Evolutionary conservation across 2,888 invertebrate species (phyloP).

Genomic region (Tenthredo distinguenda): DNA sequence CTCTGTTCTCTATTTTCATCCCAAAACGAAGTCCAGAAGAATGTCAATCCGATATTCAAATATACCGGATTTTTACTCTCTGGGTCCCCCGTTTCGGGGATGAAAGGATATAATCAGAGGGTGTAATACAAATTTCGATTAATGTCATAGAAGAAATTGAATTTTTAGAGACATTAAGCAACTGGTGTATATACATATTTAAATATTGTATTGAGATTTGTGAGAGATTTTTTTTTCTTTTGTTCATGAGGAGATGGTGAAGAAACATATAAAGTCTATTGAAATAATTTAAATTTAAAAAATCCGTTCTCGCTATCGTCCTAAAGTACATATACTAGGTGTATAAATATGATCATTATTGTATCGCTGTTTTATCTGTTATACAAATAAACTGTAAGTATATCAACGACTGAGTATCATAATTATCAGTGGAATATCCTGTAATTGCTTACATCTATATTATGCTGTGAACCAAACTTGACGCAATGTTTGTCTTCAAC

Average conservation of each 20-base stretch:
- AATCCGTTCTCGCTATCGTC: not conserved
- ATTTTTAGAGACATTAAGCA: not conserved
- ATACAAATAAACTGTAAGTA: constrained; percentile 50
- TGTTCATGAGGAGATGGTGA: not conserved
- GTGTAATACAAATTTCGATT: not conserved
- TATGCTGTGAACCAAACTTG: not conserved
- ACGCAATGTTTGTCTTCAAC: not conserved
- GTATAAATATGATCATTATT: constrained; percentile 39
- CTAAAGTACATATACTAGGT: constrained; percentile 18
- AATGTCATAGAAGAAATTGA: not conserved
- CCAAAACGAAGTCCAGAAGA: not conserved
- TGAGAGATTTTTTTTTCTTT: not conserved
- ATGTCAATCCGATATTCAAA: not conserved
- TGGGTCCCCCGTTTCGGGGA: no score
- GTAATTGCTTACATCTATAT: no score
- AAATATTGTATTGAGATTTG: not conserved
- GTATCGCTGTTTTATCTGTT: constrained; percentile 51
- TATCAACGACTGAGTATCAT: not conserved
- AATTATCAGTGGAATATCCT: not conserved
- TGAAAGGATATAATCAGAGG: not conserved
- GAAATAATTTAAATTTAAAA: not conserved
- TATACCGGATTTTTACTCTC: no score
- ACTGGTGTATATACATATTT: not conserved
- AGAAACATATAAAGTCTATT: not conserved
- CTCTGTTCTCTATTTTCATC: not conserved